Conservation (phyloP, 2,888 invertebrate species). For the Euplagia quadripunctaria region DNA sequence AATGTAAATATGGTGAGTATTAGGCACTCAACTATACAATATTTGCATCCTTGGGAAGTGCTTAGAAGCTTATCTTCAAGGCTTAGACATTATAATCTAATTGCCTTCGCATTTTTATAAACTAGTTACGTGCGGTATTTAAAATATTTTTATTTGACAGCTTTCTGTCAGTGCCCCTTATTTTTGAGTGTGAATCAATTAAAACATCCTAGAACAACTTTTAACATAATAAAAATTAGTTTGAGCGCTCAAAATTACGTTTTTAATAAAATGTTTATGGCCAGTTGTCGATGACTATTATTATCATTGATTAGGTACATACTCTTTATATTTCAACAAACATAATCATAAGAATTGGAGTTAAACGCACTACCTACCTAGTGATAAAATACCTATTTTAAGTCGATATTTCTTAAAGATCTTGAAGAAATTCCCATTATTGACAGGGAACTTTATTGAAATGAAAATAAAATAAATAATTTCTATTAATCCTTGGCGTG, state of each 20-base stretch:
- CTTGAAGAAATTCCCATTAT: background rate
- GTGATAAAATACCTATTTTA: background rate
- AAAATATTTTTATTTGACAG: background rate
- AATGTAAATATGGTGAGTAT: slow-evolving; percentile 22
- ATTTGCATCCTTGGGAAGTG: slow-evolving; percentile 2
- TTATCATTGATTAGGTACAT: background rate
- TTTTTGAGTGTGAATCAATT: background rate
- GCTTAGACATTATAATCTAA: slow-evolving; percentile 11
- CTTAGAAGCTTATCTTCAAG: slow-evolving; percentile 8
- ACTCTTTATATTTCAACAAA: background rate
- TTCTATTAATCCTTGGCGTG: background rate
- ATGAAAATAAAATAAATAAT: background rate
- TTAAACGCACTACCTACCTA: background rate
- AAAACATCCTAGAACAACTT: background rate
- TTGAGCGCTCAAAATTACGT: background rate
- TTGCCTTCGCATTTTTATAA: background rate
- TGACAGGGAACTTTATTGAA: background rate
- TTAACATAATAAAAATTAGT: background rate
- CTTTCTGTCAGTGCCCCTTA: background rate
- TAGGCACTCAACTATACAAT: background rate
- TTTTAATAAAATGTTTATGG: slow-evolving; percentile 17
- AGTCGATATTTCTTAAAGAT: background rate
- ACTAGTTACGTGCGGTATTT: slow-evolving; percentile 3
- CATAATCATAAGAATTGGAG: background rate
- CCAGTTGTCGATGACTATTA: background rate